Evolutionary conservation across 1,140 invertebrate genomes (phyloP), one percentile per base, ranked within the genome.

Genomic region (Rhizoglyphus robini): DNA sequence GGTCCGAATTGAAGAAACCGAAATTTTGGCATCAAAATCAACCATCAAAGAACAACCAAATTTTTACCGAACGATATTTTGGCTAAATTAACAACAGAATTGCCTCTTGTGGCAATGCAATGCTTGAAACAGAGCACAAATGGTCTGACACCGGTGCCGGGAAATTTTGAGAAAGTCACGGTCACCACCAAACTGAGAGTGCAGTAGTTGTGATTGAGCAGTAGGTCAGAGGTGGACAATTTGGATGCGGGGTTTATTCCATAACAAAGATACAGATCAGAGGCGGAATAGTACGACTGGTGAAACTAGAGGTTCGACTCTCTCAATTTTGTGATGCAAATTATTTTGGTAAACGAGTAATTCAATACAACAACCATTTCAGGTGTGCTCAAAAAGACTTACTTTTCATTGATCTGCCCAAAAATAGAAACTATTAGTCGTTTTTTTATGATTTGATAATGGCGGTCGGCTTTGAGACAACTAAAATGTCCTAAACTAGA

Each of bases 41-140:
- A n/a, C 32, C 47, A 38, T 38, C 61, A 63, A 15, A 63, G 18
- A 20, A 63, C 32, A 3, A n/a, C 25, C 32, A 63, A 63, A 49
- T 47, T 47, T 30, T 51, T 54, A 18, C 11, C 2, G 1, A 1
- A 34, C 29, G 25, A 3, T 11, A 3, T 2, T 11, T 60, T 29
- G 2, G 2, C 1, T 2, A 2, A 27, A 46, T 46, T 59, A 4
- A 36, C 15, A 27, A 63, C 11, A 23, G 34, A 46, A n/a, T 32
- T 32, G 5, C 30, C 20, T 5, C 58, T 5, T 18, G 32, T 23
- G 25, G 58, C 20, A 63, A 63, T 13, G 32, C 61, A 63, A 34
- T 63, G 61, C 4, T 46, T 13, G 18, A 63, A 46, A 49, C 4
- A 46, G 1, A 63, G 34, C 11, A 63, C 32, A 51, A 46, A 8